Base-by-base conservation (phyloP, 2,797 vertebrate genomes). In the Catamblyrhynchus diadema region DNA sequence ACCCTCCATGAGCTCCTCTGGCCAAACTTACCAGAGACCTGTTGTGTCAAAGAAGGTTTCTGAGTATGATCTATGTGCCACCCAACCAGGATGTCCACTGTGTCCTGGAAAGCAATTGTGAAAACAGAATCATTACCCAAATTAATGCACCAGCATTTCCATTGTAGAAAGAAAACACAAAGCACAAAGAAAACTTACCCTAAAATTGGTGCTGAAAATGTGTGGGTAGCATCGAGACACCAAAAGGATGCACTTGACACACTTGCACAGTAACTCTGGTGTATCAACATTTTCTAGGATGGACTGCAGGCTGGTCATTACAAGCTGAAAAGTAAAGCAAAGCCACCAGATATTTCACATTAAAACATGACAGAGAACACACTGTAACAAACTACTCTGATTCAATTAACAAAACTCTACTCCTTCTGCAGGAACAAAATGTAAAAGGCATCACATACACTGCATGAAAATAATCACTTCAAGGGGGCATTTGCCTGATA, bases 41-140 rank as follows among this genome's bases (percentile, higher is more conserved):
- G 99, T 14, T 98, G 98, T 6, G 99, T 99, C 94, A 99, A 97
- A 0, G 98, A 97, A 84, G 98, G 98, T 92, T 98, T 99, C 98
- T 99, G 99, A 81, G 99, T 99, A 96, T 99, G 99, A 97, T 99
- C 99, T 80, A 99, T 99, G 97, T 99, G 99, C 99, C 99, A 99
- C 67, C 99, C 99, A 84, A 99, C 99, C 96, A 99, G 97, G 94
- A 99, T 99, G 97, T 99, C 99, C 97, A 99, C 99, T 2, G 99
- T 99, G 97, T 99, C 99, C 99, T 99, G 89, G n/a, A 93, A 94
- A 90, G 79, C 73, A 93, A 94, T 74, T 28, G 86, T 44, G 22
- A 93, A 70, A 96, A 39, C 92, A 32, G 21, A 25, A 33, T 12
- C 15, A 45, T 74, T 35, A 65, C 20, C 25, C 16, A 32, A 41